Conservation (phyloP, 2,113 vertebrate species). For the Gracilinanus agilis region DNA sequence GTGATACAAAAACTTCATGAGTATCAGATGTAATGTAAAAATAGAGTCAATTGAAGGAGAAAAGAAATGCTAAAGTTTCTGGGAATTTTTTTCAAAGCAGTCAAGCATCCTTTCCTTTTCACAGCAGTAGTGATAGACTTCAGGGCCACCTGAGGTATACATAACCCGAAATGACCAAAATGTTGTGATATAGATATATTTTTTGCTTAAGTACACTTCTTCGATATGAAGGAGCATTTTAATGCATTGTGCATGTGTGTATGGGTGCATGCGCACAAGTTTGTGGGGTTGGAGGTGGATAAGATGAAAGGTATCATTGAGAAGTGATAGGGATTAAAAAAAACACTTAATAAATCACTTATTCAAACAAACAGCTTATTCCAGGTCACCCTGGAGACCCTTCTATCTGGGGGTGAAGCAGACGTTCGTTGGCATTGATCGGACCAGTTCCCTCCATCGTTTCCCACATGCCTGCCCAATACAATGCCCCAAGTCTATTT, state of each 20-base stretch:
- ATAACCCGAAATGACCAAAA: not conserved
- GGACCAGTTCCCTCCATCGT: conserved; percentile 7
- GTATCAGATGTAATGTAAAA: not conserved
- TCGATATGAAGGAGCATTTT: not conserved
- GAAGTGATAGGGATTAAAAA: not conserved
- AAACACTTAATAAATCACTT: not conserved
- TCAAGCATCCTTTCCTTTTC: not conserved
- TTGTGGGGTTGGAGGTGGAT: no score
- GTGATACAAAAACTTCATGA: not conserved
- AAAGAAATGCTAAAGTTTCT: not conserved
- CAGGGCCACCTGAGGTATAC: not conserved
- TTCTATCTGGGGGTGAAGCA: not conserved
- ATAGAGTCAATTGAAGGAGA: not conserved
- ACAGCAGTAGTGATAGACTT: not conserved
- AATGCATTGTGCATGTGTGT: not conserved
- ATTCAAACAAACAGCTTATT: not conserved
- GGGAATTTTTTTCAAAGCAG: not conserved
- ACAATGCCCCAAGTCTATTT: conserved; percentile 12
- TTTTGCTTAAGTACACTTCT: not conserved
- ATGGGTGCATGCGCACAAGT: no score
- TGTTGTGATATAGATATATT: not conserved
- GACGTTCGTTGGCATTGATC: not conserved
- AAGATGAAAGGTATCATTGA: not conserved
- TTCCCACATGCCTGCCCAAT: not conserved
- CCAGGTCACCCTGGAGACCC: not conserved